A percentile compares a stretch with the other conserved stretches of the same genome.
These are phyloP conservation scores for Morelia viridis DNA, from an alignment of 2,797 vertebrate genomes.

Conservation along the genomic window DNA sequence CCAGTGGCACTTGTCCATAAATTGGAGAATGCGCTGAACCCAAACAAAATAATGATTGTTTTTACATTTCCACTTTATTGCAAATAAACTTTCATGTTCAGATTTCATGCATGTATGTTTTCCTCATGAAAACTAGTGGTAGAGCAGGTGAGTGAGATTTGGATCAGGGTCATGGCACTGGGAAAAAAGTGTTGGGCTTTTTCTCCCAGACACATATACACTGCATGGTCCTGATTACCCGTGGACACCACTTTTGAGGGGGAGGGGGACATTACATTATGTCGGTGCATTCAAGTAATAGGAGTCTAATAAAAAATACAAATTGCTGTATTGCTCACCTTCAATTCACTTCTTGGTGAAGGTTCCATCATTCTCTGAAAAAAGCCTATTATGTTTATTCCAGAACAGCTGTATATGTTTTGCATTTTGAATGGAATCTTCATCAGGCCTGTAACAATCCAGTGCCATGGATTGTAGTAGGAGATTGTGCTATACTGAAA, in stretches of 20 bases:
- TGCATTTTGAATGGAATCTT: not conserved
- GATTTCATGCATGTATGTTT: not conserved
- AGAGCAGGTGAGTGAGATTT: no score
- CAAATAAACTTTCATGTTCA: constrained; percentile 26
- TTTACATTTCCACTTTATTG: constrained; percentile 55
- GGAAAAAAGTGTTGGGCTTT: not conserved
- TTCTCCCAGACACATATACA: not conserved
- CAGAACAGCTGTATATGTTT: not conserved
- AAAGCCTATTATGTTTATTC: not conserved
- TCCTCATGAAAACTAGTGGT: not conserved
- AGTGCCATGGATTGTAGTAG: not conserved
- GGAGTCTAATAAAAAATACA: not conserved
- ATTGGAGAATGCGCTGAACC: constrained; percentile 51
- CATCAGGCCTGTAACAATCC: not conserved
- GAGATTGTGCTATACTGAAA: not conserved
- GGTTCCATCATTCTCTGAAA: not conserved
- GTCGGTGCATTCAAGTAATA: not conserved
- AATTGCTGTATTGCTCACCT: not conserved
- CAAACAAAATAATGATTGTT: constrained; percentile 45
- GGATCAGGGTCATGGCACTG: not conserved
- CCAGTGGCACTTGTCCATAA: constrained; percentile 53
- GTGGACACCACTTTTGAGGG: not conserved
- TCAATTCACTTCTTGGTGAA: not conserved
- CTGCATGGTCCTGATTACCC: not conserved
- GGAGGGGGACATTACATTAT: not conserved